Base-by-base conservation (phyloP, 2,888 invertebrate genomes). In the Melinaea marsaeus region DNA sequence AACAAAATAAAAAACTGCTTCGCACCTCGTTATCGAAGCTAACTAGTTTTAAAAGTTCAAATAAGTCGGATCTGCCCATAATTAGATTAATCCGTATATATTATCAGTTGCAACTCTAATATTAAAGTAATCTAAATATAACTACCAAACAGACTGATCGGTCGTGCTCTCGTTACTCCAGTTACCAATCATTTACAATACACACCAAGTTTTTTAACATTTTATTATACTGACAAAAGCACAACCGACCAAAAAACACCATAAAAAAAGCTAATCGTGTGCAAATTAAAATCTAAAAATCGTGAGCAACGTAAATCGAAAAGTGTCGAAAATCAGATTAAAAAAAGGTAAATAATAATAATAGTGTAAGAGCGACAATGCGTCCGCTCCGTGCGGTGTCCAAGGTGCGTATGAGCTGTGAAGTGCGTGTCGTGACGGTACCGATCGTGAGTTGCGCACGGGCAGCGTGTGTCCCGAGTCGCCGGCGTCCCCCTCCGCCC, bases 401-500 rank as follows among this genome's bases (percentile, higher is more conserved):
- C 74, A 74, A 70, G 70, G 81, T 83, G 83, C 79, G 71, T 72
- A 75, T 75, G 69, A 54, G 65, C 69, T 69, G 74, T 75, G 69
- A 54, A 66, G 69, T 69, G 74, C 72, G 64, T 70, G 71, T 71
- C 78, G 80, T 22, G 22, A 22, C 22, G 77, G 83, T 90, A 90
- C 90, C 90, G 89, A 89, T 85, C 88, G 81, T 69, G 88, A 88
- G 86, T 82, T 85, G 87, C 91, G 89, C 83, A 90, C 90, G 84
- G 91, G 91, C 85, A 91, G 86, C 80, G 91, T 91, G 86, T 89
- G 86, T 61, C 89, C 90, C 67, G 89, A 75, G 77, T 87, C 89
- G 68, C 77, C 83, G 68, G 80, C 80, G 51, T 84, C 86, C 71
- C 71, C 79, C 73, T 82, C 85, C 69, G 75, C 83, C 71, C 80